Percentiles rank a stretch among this genome's conserved stretches.
phyloP scores from a whole-genome alignment of 2,888 invertebrate genomes.

The Ectropis crepuscularia region DNA sequence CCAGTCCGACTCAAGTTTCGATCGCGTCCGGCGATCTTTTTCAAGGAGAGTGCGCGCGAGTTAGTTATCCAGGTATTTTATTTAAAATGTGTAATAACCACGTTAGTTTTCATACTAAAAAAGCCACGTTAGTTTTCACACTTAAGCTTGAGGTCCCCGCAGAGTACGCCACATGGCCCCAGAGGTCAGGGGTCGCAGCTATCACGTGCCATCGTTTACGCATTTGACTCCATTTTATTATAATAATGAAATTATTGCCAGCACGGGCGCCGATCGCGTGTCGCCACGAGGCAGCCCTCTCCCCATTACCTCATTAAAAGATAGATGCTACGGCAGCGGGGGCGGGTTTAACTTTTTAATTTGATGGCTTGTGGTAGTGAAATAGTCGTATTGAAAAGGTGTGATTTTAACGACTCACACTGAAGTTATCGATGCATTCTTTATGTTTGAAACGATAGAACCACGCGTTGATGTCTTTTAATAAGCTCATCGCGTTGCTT shows the following conservation, averaged over 20 bases:
- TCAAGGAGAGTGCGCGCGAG: no score
- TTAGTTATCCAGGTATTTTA: no score
- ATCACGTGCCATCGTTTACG: slow-evolving; percentile 78
- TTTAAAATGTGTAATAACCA: no score
- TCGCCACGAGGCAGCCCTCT: slow-evolving; percentile 56
- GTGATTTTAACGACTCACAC: slow-evolving; percentile 62
- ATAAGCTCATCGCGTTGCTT: no score
- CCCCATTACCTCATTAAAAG: slow-evolving; percentile 78
- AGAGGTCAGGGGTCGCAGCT: slow-evolving; percentile 53
- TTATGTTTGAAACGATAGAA: slow-evolving; percentile 12
- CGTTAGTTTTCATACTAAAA: no score
- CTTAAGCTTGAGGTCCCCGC: background rate
- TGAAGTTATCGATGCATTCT: slow-evolving; percentile 17
- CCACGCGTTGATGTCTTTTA: slow-evolving; percentile 15
- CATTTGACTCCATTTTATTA: slow-evolving; percentile 79
- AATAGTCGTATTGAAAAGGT: slow-evolving; percentile 58
- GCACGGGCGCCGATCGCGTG: slow-evolving; percentile 67
- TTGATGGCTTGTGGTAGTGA: slow-evolving; percentile 66
- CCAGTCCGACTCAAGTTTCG: no score
- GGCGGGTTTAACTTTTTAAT: slow-evolving; percentile 77
- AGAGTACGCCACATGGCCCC: slow-evolving; percentile 8
- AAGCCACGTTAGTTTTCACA: no score
- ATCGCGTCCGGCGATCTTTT: no score
- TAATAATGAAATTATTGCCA: slow-evolving; percentile 78
- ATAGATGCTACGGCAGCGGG: slow-evolving; percentile 60